These are phyloP conservation scores for Pogonognathellus flavescens DNA, from an alignment of 1,140 invertebrate species.

Conservation along the genomic window DNA sequence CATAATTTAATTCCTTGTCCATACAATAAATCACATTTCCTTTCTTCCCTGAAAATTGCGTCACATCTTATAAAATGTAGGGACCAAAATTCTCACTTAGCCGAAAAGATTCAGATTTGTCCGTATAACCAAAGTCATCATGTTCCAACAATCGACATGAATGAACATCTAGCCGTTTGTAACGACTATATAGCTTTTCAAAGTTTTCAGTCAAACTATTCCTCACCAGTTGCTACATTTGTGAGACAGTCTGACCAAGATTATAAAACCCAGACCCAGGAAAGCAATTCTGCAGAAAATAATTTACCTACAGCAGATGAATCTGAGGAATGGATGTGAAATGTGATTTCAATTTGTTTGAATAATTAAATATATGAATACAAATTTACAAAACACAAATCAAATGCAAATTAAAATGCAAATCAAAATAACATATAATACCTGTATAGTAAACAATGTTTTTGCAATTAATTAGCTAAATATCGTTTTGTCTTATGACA, in stretches of 20 bases:
- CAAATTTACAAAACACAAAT: too few species aligned
- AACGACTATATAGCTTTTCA: background rate
- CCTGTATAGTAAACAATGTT: too few species aligned
- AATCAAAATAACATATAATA: too few species aligned
- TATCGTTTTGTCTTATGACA: too few species aligned
- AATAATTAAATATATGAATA: too few species aligned
- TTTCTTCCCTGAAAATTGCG: background rate
- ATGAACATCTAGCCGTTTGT: background rate
- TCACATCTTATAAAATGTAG: constrained; percentile 29
- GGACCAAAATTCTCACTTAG: background rate
- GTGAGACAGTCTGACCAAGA: constrained; percentile 27
- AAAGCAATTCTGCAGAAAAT: background rate
- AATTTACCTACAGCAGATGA: background rate
- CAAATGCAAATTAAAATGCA: too few species aligned
- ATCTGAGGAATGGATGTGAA: constrained; percentile 4
- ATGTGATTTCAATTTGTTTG: background rate
- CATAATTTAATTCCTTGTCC: background rate
- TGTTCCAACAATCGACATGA: background rate
- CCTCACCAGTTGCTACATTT: background rate
- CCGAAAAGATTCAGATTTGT: background rate
- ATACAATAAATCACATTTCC: constrained; percentile 31
- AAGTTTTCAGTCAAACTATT: background rate
- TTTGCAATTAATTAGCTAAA: too few species aligned
- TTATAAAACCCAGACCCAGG: constrained; percentile 19
- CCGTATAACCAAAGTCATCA: constrained; percentile 2